Evolutionary conservation across 2,888 invertebrate genomes (phyloP).

Genomic region (Pristionchus arcanus): DNA sequence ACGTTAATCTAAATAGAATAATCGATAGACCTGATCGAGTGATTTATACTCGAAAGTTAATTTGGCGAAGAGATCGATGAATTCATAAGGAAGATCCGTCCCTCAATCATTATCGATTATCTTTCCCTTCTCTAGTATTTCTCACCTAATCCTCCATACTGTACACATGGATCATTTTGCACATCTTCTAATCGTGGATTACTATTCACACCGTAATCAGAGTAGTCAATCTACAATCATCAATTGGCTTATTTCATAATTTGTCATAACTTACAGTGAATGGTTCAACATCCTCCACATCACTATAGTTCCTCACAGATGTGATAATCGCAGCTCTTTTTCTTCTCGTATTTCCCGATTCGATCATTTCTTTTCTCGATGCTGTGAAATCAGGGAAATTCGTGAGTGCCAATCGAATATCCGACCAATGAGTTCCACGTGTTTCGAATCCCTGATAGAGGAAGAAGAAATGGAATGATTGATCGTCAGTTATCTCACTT

Average conservation of each 20-base stretch:
- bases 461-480: not conserved
- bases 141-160: constrained; percentile 62
- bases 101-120: constrained; percentile 21
- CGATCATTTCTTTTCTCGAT: constrained; percentile 41
- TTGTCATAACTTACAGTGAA: constrained; percentile 6
- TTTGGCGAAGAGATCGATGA: constrained; percentile 50
- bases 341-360: not conserved
- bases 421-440: constrained; percentile 62
- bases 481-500: constrained; percentile 45
- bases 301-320: constrained; percentile 17
- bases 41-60: constrained; percentile 34
- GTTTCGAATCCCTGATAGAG: constrained; percentile 67
- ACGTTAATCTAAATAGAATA: not conserved
- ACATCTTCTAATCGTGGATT: constrained; percentile 63
- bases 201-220: constrained; percentile 67
- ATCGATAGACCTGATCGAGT: constrained; percentile 45
- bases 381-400: constrained; percentile 58
- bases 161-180: constrained; percentile 62
- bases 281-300: not conserved
- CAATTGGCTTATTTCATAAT: not conserved
- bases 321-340: not conserved
- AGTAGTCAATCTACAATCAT: constrained; percentile 60
- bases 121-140: not conserved
- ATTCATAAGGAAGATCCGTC: constrained; percentile 50
- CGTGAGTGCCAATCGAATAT: constrained; percentile 61